Percentiles rank a stretch among this genome's conserved stretches.
These are phyloP conservation scores for Gerris buenoi DNA, from an alignment of 1,140 invertebrate species.

Conservation along the genomic window DNA sequence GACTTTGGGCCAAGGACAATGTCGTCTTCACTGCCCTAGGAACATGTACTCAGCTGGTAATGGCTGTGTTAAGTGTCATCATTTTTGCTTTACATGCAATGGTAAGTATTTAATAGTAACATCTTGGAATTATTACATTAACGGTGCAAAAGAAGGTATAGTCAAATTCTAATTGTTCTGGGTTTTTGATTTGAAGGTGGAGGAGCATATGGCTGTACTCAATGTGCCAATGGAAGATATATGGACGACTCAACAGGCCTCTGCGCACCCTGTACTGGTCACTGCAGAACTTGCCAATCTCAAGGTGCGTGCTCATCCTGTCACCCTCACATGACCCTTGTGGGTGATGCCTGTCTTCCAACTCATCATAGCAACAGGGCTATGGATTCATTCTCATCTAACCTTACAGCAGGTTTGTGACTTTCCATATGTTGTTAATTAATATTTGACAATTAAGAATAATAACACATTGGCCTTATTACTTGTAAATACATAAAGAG, in stretches of 20 bases:
- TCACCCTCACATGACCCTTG: neutral
- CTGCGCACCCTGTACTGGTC: slow-evolving; percentile 47
- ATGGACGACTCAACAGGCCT: slow-evolving; percentile 49
- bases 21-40: slow-evolving; percentile 66
- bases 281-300: slow-evolving; percentile 50
- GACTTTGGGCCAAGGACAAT: slow-evolving; percentile 63
- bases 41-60: slow-evolving; percentile 62
- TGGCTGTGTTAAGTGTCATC: slow-evolving; percentile 69
- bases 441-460: too few relatives aligned
- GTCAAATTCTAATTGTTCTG: neutral
- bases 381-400: neutral
- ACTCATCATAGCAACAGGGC: neutral
- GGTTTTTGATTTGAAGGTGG: slow-evolving; percentile 34
- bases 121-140: neutral
- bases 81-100: slow-evolving; percentile 64
- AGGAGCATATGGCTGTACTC: slow-evolving; percentile 52
- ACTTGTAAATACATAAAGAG: too few relatives aligned
- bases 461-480: too few relatives aligned
- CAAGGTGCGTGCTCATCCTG: slow-evolving; percentile 39
- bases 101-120: slow-evolving; percentile 32
- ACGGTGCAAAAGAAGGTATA: neutral
- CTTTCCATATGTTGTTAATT: too few relatives aligned
- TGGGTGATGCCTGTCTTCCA: neutral
- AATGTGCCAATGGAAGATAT: slow-evolving; percentile 52
- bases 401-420: neutral